Conservation (phyloP, 2,797 vertebrate genomes). For the Pelochelys cantorii region DNA sequence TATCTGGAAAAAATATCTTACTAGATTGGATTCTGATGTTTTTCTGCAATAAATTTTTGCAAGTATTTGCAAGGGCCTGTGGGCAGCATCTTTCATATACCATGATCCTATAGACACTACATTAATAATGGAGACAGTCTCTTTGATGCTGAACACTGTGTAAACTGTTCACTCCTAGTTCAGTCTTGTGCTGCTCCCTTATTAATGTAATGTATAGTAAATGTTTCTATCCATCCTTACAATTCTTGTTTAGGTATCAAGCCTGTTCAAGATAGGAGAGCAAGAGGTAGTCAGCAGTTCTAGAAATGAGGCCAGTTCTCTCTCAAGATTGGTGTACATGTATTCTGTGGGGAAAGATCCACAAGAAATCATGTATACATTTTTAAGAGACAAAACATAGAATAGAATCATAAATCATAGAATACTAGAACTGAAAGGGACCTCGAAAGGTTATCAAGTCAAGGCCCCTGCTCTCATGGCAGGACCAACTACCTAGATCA, state of each 20-base stretch:
- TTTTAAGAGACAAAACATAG: not conserved
- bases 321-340: not conserved
- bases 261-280: not conserved
- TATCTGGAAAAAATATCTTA: not conserved
- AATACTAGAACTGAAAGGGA: too few species aligned
- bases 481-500: too few species aligned
- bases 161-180: slow-evolving; percentile 7
- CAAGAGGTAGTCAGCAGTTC: not conserved
- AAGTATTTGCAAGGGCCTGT: not conserved
- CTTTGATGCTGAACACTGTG: not conserved
- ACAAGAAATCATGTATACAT: not conserved
- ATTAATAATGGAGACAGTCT: not conserved
- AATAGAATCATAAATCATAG: too few species aligned
- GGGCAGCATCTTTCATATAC: not conserved
- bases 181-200: not conserved
- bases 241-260: not conserved
- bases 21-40: not conserved
- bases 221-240: not conserved
- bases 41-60: not conserved
- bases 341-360: not conserved
- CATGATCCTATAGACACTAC: not conserved
- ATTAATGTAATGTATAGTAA: not conserved
- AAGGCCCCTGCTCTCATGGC: too few species aligned
- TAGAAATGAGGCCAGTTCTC: not conserved
- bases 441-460: too few species aligned